Percentiles rank a stretch among this genome's conserved stretches.
These are phyloP conservation scores for Drosophila suboccidentalis DNA, from an alignment of 2,888 invertebrate species.

Conservation along the genomic window DNA sequence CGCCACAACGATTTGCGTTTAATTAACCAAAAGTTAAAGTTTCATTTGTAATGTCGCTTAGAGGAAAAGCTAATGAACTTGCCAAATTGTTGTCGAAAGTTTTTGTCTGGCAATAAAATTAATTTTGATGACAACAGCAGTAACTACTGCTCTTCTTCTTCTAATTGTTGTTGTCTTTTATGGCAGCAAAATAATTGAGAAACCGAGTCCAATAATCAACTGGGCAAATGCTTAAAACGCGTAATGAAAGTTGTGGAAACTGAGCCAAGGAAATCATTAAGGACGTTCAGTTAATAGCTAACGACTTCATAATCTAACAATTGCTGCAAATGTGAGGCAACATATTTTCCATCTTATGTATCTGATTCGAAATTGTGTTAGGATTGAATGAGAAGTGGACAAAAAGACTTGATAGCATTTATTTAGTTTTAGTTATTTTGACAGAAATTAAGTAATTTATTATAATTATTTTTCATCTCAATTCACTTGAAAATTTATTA, in stretches of 20 bases:
- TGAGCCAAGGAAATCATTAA: slow-evolving; percentile 34
- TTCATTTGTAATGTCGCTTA: slow-evolving; percentile 40
- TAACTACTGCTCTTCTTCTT: slow-evolving; percentile 19
- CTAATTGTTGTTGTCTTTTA: slow-evolving; percentile 19
- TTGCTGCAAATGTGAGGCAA: neutral
- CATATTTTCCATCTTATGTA: neutral
- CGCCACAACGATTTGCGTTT: slow-evolving; percentile 82
- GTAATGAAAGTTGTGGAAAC: slow-evolving; percentile 42
- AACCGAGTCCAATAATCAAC: slow-evolving; percentile 45
- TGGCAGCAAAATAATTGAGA: slow-evolving; percentile 48
- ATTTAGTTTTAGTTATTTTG: neutral
- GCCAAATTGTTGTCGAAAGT: slow-evolving; percentile 76
- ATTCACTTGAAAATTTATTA: too few species aligned
- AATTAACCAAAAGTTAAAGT: slow-evolving; percentile 75
- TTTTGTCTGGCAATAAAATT: slow-evolving; percentile 81
- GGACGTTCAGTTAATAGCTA: slow-evolving; percentile 30
- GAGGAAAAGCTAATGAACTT: slow-evolving; percentile 74
- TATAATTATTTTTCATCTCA: too few species aligned
- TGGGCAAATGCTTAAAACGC: slow-evolving; percentile 38
- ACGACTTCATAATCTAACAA: slow-evolving; percentile 19
- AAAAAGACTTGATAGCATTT: neutral
- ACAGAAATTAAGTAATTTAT: neutral
- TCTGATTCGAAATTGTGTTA: neutral
- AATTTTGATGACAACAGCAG: slow-evolving; percentile 76
- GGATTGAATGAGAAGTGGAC: neutral